Conservation (phyloP, 2,888 invertebrate species). For the Ceriagrion tenellum region DNA sequence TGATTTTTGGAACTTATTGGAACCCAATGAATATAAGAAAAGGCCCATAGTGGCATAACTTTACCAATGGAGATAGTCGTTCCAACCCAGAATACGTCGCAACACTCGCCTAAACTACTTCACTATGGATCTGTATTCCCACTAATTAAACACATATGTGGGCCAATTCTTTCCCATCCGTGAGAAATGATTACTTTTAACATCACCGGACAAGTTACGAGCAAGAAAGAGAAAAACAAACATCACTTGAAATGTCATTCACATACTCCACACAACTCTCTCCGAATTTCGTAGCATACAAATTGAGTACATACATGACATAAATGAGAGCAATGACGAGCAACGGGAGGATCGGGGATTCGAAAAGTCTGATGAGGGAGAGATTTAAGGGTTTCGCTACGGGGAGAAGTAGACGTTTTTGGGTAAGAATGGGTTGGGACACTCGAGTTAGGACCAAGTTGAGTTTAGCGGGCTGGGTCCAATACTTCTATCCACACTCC, state of each 20-base stretch:
- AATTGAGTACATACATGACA: not conserved
- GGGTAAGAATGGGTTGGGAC: not conserved
- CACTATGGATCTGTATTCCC: no score
- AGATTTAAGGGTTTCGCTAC: not conserved
- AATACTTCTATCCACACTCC: not conserved
- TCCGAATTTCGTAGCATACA: not conserved
- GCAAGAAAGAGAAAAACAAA: not conserved
- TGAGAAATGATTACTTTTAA: no score
- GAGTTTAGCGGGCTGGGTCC: not conserved
- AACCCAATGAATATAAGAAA: no score
- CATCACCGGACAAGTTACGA: no score
- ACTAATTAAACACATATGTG: no score
- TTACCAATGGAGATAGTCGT: no score
- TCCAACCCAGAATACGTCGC: no score
- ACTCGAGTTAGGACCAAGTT: not conserved
- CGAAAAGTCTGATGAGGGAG: not conserved
- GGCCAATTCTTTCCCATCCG: no score
- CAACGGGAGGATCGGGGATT: not conserved
- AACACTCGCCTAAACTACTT: no score
- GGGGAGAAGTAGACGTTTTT: not conserved
- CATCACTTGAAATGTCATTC: not conserved
- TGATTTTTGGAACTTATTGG: no score
- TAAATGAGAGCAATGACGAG: not conserved
- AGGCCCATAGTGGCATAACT: no score
- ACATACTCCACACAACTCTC: not conserved